Evolutionary conservation across 2,888 invertebrate species (phyloP).

Genomic region (Syrphus vitripennis): DNA sequence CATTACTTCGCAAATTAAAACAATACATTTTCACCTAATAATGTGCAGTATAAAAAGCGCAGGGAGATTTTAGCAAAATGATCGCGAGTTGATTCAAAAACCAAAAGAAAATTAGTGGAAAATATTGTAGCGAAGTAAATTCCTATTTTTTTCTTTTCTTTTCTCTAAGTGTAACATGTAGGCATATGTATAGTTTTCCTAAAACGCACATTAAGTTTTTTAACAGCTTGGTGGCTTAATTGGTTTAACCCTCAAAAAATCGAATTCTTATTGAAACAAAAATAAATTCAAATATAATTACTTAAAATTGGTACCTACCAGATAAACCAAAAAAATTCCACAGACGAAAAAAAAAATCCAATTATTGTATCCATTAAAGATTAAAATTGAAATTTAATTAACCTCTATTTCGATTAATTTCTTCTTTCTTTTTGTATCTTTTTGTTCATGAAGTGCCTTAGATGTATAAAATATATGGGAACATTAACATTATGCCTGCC

Average conservation of each 20-base stretch:
- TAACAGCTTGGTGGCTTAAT: no score
- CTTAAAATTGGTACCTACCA: background rate
- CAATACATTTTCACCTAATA: no score
- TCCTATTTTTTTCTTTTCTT: no score
- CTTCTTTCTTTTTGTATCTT: background rate
- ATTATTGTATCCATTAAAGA: background rate
- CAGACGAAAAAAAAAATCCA: background rate
- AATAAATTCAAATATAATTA: background rate
- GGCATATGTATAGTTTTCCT: no score
- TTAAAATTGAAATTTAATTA: slow-evolving; percentile 14
- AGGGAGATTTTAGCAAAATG: no score
- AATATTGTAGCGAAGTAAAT: no score
- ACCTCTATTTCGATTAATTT: slow-evolving; percentile 11
- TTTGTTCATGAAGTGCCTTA: background rate
- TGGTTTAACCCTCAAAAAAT: background rate
- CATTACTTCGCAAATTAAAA: no score
- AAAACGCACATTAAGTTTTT: no score
- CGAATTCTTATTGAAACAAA: background rate
- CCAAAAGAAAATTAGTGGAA: no score
- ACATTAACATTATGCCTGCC: background rate
- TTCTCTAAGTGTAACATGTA: no score
- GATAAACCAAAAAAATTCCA: background rate
- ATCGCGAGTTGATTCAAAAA: no score
- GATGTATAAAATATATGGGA: background rate
- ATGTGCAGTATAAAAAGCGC: no score